phyloP scores from a whole-genome alignment of 2,797 vertebrate species.

The Gadopsis bispinosus region DNA sequence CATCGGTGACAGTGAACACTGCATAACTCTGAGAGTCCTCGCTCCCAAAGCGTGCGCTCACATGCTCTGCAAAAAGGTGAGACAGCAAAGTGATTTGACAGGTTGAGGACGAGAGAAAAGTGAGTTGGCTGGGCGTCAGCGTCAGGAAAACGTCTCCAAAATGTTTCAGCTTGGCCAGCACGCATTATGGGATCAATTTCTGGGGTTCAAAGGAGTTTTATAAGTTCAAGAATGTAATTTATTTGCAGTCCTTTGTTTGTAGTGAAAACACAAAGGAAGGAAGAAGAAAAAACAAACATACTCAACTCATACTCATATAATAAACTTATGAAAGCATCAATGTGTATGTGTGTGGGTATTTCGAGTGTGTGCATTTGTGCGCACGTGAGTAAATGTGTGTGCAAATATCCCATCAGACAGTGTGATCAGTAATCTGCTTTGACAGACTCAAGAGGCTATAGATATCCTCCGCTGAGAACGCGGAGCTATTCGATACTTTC shows the following conservation, averaged over 20 bases:
- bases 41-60: slow-evolving; percentile 89
- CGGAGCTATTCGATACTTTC: background rate
- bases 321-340: slow-evolving; percentile 3
- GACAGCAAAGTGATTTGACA: background rate
- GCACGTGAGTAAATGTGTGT: slow-evolving; percentile 5
- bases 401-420: slow-evolving; percentile 3
- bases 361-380: background rate
- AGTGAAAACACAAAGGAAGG: background rate
- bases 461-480: slow-evolving; percentile 1
- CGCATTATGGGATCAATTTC: background rate
- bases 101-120: background rate
- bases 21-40: slow-evolving; percentile 87
- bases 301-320: background rate
- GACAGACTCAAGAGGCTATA: slow-evolving; percentile 32
- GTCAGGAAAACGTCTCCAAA: background rate
- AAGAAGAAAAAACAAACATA: background rate
- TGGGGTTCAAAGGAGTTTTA: background rate
- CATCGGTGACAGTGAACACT: slow-evolving; percentile 82
- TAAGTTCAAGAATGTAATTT: background rate
- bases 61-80: slow-evolving; percentile 82
- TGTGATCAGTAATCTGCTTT: slow-evolving; percentile 58
- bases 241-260: background rate
- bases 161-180: background rate
- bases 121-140: background rate
- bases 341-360: background rate